Evolutionary conservation across 2,888 invertebrate species (phyloP).

Genomic region (Lysandra coridon): DNA sequence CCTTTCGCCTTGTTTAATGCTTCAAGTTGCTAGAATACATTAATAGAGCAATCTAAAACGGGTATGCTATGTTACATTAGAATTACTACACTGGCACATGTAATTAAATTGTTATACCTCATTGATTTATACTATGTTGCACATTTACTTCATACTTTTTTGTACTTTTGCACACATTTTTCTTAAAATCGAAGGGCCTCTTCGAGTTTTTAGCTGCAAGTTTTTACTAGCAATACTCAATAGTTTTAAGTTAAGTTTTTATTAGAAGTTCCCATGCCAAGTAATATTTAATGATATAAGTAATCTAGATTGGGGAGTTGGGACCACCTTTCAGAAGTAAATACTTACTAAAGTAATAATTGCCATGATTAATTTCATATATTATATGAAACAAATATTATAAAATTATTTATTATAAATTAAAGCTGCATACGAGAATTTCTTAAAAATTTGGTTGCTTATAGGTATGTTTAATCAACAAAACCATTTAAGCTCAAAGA

Average conservation of each 20-base stretch:
- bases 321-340: not conserved
- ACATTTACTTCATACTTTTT: not conserved
- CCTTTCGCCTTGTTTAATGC: not conserved
- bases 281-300: not conserved
- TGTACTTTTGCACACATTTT: not conserved
- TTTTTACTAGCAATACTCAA: too few relatives aligned
- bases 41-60: slow-evolving; percentile 13
- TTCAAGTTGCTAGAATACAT: slow-evolving; percentile 20
- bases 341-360: not conserved
- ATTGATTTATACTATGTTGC: not conserved
- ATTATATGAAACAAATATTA: not conserved
- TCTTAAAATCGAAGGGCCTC: not conserved
- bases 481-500: slow-evolving; percentile 6
- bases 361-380: not conserved
- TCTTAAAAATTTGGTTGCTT: not conserved
- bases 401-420: not conserved
- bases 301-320: not conserved
- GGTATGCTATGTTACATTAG: not conserved
- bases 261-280: too few relatives aligned
- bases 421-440: too few relatives aligned
- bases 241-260: too few relatives aligned
- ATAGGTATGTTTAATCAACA: not conserved
- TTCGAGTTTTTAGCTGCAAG: too few relatives aligned
- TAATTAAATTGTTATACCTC: slow-evolving; percentile 8
- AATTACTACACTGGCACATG: not conserved